These are phyloP conservation scores for Meteorus colon DNA, from an alignment of 2,888 invertebrate species.

Conservation along the genomic window DNA sequence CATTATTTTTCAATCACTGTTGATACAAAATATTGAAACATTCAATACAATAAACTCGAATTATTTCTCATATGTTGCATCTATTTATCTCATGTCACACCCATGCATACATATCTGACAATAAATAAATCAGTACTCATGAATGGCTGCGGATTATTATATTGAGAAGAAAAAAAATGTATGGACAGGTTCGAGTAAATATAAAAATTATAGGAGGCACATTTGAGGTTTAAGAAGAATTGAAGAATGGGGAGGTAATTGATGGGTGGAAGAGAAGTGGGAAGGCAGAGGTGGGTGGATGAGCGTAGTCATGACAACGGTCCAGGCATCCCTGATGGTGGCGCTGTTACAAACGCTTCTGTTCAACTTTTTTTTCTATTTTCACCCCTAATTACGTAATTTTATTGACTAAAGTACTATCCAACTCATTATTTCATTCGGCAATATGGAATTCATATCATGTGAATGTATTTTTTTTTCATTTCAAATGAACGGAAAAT, in stretches of 20 bases:
- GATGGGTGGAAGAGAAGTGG: background rate
- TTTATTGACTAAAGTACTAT: background rate
- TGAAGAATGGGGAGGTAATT: background rate
- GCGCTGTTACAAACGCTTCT: background rate
- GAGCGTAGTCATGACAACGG: conserved; percentile 3
- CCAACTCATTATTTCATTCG: background rate
- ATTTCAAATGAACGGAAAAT: background rate
- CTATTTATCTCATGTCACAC: too few relatives aligned
- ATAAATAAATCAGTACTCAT: too few relatives aligned
- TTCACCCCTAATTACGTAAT: background rate
- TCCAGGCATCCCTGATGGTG: background rate
- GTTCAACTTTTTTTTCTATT: background rate
- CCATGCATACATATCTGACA: too few relatives aligned
- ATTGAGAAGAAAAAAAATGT: background rate
- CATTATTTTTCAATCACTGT: too few relatives aligned
- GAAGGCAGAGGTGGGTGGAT: background rate
- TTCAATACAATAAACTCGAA: too few relatives aligned
- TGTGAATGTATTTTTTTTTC: background rate
- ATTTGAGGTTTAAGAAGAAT: background rate
- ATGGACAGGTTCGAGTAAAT: too few relatives aligned
- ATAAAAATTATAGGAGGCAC: too few relatives aligned
- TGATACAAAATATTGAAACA: too few relatives aligned
- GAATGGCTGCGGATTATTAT: background rate
- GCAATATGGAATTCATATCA: background rate
- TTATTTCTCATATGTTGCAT: too few relatives aligned